Conservation (phyloP, 1,140 invertebrate species). For the Pseudomyrmex concolor region DNA sequence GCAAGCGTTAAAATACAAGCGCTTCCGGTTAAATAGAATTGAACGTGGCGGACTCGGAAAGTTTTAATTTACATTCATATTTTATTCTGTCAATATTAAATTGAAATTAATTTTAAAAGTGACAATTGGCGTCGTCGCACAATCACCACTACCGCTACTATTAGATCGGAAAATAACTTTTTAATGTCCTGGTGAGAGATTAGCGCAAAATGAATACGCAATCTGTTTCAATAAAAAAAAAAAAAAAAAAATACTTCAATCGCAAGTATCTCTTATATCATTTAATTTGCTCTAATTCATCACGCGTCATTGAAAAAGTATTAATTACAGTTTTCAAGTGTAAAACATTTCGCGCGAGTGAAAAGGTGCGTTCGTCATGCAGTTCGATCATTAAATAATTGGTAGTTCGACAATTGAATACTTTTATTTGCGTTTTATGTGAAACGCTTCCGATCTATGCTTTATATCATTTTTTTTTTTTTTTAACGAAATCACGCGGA, state of each 20-base stretch:
- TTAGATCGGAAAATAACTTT: slow-evolving; percentile 36
- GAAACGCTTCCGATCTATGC: too few species aligned
- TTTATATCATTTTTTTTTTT: too few species aligned
- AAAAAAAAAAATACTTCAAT: slow-evolving; percentile 63
- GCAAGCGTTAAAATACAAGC: too few species aligned
- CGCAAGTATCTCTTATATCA: background rate
- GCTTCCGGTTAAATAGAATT: too few species aligned
- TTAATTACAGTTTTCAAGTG: slow-evolving; percentile 17
- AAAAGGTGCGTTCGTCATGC: background rate
- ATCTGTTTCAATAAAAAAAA: slow-evolving; percentile 11
- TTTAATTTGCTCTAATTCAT: slow-evolving; percentile 65
- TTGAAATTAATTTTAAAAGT: slow-evolving; percentile 27
- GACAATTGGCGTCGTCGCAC: background rate
- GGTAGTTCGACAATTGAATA: too few species aligned
- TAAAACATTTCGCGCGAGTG: background rate
- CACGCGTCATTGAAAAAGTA: slow-evolving; percentile 50
- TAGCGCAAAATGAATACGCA: background rate
- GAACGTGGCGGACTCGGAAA: background rate
- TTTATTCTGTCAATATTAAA: slow-evolving; percentile 1
- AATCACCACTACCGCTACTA: too few species aligned
- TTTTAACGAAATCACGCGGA: background rate
- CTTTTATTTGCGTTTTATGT: too few species aligned
- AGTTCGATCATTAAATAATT: too few species aligned
- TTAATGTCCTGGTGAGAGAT: slow-evolving; percentile 5
- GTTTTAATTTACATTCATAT: background rate